These are phyloP conservation scores for Formica selysi DNA, from an alignment of 1,140 invertebrate species.

Conservation along the genomic window DNA sequence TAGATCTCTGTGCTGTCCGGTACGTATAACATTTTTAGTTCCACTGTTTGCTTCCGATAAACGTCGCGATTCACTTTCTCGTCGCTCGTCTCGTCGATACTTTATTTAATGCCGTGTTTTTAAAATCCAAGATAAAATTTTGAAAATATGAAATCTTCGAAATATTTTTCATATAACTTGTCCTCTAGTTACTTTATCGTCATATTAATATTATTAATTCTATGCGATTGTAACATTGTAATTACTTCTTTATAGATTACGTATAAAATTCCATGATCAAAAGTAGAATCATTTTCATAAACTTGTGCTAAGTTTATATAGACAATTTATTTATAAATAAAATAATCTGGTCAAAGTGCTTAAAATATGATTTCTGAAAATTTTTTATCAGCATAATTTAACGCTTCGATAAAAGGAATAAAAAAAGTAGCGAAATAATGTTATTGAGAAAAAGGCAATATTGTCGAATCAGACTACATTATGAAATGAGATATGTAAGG, in stretches of 20 bases:
- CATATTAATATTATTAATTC: background rate
- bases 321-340: background rate
- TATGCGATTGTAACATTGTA: background rate
- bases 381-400: background rate
- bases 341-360: background rate
- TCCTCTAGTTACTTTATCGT: background rate
- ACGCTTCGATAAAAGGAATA: background rate
- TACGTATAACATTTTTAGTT: conserved; percentile 50
- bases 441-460: conserved; percentile 10
- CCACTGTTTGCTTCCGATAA: conserved; percentile 42
- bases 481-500: conserved; percentile 1
- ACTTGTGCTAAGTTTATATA: background rate
- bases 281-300: background rate
- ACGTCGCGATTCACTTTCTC: conserved; percentile 21
- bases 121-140: background rate
- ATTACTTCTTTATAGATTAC: too few species aligned
- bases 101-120: conserved; percentile 46
- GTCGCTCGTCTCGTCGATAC: background rate
- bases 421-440: background rate
- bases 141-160: background rate
- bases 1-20: conserved; percentile 44
- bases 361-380: background rate
- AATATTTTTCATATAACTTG: background rate
- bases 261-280: too few species aligned
- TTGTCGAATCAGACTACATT: background rate